Evolutionary conservation across 2,888 invertebrate genomes (phyloP).

Genomic region (Synanthedon tipuliformis): DNA sequence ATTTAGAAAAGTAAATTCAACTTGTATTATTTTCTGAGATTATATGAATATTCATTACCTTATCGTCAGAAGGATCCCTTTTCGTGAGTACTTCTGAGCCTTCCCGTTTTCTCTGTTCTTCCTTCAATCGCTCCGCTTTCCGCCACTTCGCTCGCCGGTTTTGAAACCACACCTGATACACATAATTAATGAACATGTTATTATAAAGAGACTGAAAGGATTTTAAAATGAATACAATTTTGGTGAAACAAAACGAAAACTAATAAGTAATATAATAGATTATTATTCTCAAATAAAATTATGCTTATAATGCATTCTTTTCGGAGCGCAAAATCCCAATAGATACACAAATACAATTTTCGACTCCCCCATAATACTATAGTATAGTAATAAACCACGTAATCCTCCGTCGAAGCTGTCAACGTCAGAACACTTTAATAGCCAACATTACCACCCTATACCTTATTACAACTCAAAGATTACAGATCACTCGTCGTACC

Average conservation of each 20-base stretch:
- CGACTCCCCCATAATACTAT: not conserved
- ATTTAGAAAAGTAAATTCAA: not conserved
- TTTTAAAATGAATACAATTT: too few relatives aligned
- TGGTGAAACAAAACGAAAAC: too few relatives aligned
- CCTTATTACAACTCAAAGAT: slow-evolving; percentile 52
- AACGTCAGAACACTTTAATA: slow-evolving; percentile 43
- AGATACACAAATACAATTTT: not conserved
- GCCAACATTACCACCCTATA: slow-evolving; percentile 51
- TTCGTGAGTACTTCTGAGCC: slow-evolving; percentile 76
- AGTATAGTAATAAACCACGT: not conserved
- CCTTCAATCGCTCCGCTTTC: slow-evolving; percentile 91
- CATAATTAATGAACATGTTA: not conserved
- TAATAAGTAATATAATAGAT: too few relatives aligned
- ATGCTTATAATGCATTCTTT: not conserved
- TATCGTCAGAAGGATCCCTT: slow-evolving; percentile 71
- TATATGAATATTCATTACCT: slow-evolving; percentile 37
- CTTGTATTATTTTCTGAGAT: not conserved
- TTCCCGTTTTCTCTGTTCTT: slow-evolving; percentile 88
- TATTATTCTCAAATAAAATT: not conserved
- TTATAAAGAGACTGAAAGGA: too few relatives aligned
- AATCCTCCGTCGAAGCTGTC: slow-evolving; percentile 37
- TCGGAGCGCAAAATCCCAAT: not conserved
- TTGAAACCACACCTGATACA: slow-evolving; percentile 89
- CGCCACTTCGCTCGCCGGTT: slow-evolving; percentile 93
- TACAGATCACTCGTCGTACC: slow-evolving; percentile 43